Conservation (phyloP, 2,888 invertebrate species). For the Tachina fera region DNA sequence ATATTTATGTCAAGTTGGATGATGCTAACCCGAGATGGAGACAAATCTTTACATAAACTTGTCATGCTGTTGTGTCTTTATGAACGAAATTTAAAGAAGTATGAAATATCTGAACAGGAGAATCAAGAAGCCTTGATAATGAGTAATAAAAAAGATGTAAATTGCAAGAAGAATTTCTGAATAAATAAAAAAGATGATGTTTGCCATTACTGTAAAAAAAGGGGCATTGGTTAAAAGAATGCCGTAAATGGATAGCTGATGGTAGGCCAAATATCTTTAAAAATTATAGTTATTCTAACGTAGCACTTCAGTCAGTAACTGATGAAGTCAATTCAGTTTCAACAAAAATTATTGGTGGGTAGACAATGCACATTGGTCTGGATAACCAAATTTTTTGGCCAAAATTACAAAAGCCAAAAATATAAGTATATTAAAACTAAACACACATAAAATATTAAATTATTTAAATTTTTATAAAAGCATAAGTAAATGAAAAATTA, state of each 20-base stretch:
- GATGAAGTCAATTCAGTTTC: not conserved
- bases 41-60: constrained; percentile 2
- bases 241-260: constrained; percentile 9
- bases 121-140: not conserved
- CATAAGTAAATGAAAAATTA: no score
- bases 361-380: no score
- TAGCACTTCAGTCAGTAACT: not conserved
- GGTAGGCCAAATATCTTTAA: constrained; percentile 9
- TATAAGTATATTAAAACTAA: no score
- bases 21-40: not conserved
- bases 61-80: not conserved
- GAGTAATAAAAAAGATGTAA: not conserved
- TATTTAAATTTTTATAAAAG: no score
- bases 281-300: not conserved
- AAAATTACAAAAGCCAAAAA: no score
- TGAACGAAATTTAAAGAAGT: not conserved
- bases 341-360: constrained; percentile 9
- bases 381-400: no score
- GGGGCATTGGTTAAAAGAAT: constrained; percentile 1
- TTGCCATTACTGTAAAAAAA: not conserved
- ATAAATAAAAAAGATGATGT: not conserved
- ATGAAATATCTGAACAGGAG: no score
- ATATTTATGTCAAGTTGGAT: constrained; percentile 19
- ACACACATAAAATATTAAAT: no score
- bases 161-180: no score